A percentile compares a stretch with the other conserved stretches of the same genome.
These are phyloP conservation scores for Antigone vipio DNA, from an alignment of 2,113 vertebrate genomes.

Conservation along the genomic window DNA sequence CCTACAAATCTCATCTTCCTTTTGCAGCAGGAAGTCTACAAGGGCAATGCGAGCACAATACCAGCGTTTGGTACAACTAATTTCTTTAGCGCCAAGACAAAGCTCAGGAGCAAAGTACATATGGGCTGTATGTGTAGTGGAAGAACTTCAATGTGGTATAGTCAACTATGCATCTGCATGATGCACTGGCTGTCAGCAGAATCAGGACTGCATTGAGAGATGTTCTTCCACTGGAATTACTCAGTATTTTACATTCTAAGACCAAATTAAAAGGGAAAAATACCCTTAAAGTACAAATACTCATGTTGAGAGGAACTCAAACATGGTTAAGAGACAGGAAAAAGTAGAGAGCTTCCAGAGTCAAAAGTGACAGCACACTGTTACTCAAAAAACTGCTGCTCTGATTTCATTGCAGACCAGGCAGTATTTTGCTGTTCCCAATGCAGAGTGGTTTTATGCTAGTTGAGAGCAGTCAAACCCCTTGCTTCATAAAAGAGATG, in stretches of 20 bases:
- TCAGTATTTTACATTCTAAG: not conserved
- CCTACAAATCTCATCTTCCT: not conserved
- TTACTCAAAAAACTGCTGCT: not conserved
- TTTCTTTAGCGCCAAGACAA: not conserved
- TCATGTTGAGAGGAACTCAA: not conserved
- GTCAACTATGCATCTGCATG: not conserved
- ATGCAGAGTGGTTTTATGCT: not conserved
- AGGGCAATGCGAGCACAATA: not conserved
- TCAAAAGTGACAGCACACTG: not conserved
- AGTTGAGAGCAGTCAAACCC: not conserved
- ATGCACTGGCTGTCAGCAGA: not conserved
- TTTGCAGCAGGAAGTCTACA: not conserved
- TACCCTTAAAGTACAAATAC: not conserved
- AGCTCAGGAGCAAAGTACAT: not conserved
- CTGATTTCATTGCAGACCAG: not conserved
- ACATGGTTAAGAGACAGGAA: not conserved
- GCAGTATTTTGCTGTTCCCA: not conserved
- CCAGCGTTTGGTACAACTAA: not conserved
- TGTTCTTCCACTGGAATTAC: not conserved
- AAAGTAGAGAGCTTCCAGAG: not conserved
- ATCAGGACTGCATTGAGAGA: not conserved
- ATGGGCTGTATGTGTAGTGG: not conserved
- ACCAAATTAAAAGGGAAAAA: not conserved
- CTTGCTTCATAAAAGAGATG: slow-evolving; percentile 24
- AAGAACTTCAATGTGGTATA: not conserved